Percentiles rank a stretch among this genome's conserved stretches.
Conservation (phyloP, 1,140 invertebrate species). For the Arion vulgaris region DNA sequence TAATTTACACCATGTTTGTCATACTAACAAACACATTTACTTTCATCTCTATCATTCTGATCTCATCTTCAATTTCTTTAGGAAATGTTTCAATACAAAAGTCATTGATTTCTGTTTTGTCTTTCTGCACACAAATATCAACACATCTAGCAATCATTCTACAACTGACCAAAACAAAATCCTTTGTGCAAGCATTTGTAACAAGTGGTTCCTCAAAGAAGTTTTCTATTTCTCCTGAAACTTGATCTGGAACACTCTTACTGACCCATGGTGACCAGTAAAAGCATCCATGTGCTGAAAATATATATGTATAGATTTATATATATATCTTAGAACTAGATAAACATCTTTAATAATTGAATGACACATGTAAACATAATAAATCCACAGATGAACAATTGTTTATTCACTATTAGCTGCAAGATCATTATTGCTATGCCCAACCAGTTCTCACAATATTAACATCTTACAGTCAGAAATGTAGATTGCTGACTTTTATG, state of each 20-base stretch:
- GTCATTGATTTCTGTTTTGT: neutral
- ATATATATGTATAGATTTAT: neutral
- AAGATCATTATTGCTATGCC: no score
- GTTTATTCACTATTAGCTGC: no score
- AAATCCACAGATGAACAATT: no score
- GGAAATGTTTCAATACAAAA: neutral
- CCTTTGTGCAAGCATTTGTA: slow-evolving; percentile 64
- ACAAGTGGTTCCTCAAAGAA: slow-evolving; percentile 55
- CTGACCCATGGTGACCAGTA: slow-evolving; percentile 74
- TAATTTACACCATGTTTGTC: neutral
- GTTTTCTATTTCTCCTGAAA: slow-evolving; percentile 25
- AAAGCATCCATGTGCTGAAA: slow-evolving; percentile 47
- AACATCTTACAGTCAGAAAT: no score
- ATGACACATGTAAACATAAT: no score
- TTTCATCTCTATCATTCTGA: neutral
- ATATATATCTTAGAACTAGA: slow-evolving; percentile 9
- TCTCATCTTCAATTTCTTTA: neutral
- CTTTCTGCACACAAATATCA: neutral
- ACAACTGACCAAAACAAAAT: slow-evolving; percentile 51
- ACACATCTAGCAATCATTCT: slow-evolving; percentile 24
- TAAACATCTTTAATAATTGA: neutral
- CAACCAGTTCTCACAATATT: no score
- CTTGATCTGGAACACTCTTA: slow-evolving; percentile 57
- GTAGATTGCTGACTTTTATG: no score
- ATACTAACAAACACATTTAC: no score